These are phyloP conservation scores for Melanotaenia pygmaea DNA, from an alignment of 2,797 vertebrate genomes.

Conservation along the genomic window DNA sequence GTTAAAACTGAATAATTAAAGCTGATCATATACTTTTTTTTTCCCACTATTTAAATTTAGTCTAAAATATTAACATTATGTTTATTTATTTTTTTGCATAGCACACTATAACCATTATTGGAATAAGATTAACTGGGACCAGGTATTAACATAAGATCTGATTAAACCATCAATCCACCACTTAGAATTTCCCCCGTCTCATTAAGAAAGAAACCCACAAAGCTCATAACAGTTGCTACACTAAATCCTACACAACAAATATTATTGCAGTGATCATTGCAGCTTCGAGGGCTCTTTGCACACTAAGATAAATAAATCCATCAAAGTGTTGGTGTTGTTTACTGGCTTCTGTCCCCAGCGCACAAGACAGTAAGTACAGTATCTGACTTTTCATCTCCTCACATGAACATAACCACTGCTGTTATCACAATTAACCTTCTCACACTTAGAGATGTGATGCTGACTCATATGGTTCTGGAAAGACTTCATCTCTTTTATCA, in stretches of 20 bases:
- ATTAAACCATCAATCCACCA: neutral
- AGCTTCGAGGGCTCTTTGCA: neutral
- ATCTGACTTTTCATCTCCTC: neutral
- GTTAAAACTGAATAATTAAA: neutral
- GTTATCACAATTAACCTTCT: constrained; percentile 39
- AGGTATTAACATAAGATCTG: neutral
- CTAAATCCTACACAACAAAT: neutral
- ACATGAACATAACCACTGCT: neutral
- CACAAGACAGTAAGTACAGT: neutral
- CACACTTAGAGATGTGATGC: neutral
- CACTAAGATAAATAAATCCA: neutral
- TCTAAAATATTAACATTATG: neutral
- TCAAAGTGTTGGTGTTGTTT: neutral
- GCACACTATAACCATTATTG: neutral
- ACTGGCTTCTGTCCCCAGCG: neutral
- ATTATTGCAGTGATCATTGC: neutral
- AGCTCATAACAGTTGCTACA: neutral
- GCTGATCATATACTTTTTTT: neutral
- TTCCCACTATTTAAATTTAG: neutral
- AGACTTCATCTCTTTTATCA: constrained; percentile 25
- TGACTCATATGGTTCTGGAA: constrained; percentile 23
- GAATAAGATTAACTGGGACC: neutral
- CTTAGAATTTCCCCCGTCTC: neutral
- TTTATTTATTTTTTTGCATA: neutral
- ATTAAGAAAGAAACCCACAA: neutral